Evolutionary conservation across 2,113 vertebrate species (phyloP).

Genomic region (Pseudorhombus dupliciocellatus): DNA sequence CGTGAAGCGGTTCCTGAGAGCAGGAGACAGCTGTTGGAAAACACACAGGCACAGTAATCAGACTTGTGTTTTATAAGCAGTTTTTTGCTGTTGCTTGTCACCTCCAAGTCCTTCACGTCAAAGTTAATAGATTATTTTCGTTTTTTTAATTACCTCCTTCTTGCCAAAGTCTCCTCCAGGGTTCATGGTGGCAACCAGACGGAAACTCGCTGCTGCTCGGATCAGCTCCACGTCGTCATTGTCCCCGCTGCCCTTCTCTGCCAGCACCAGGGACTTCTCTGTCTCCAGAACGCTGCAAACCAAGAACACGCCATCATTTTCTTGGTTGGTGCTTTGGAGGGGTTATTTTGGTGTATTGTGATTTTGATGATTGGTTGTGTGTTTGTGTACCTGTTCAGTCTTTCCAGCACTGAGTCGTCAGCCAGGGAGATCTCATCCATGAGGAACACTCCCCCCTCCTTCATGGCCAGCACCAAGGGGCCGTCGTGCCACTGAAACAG

Average conservation of each 20-base stretch:
- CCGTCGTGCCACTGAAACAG: slow-evolving; percentile 97
- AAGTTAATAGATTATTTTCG: not conserved
- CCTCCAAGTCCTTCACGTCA: not conserved
- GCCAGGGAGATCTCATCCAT: slow-evolving; percentile 98
- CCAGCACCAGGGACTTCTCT: slow-evolving; percentile 90
- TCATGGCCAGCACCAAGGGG: slow-evolving; percentile 93
- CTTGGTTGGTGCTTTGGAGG: not conserved
- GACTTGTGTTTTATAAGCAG: not conserved
- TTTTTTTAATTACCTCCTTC: slow-evolving; percentile 85
- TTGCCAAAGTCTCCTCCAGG: slow-evolving; percentile 98
- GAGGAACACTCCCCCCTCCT: slow-evolving; percentile 90
- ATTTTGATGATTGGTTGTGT: not conserved
- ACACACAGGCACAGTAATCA: slow-evolving; percentile 8
- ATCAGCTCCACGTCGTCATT: slow-evolving; percentile 89
- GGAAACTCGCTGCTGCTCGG: slow-evolving; percentile 85
- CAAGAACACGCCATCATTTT: not conserved
- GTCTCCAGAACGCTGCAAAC: slow-evolving; percentile 83
- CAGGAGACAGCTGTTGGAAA: slow-evolving; percentile 90
- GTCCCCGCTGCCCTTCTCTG: slow-evolving; percentile 93
- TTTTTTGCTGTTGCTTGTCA: not conserved
- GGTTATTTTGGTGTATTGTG: not conserved
- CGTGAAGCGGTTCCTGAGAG: slow-evolving; percentile 95
- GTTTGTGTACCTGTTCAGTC: slow-evolving; percentile 91
- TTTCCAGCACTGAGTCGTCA: slow-evolving; percentile 96
- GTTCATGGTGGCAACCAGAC: slow-evolving; percentile 97